Percentiles rank a stretch among this genome's conserved stretches.
Evolutionary conservation across 2,888 invertebrate genomes (phyloP).

Genomic region (Erynnis tages): DNA sequence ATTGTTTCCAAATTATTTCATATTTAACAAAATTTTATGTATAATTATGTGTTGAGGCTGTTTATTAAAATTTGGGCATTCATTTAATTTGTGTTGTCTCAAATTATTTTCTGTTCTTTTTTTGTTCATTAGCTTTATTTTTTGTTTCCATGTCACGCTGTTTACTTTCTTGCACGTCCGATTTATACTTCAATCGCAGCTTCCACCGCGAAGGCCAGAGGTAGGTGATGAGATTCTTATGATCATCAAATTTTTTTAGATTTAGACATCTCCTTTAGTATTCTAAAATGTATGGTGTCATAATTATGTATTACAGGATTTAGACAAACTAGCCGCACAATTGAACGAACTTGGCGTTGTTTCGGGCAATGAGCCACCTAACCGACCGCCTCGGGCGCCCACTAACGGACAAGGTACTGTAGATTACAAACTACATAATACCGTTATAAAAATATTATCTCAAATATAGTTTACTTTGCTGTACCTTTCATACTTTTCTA

Average conservation of each 20-base stretch:
- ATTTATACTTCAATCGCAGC: slow-evolving; percentile 79
- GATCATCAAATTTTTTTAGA: background rate
- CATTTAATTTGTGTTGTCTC: background rate
- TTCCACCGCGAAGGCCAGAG: slow-evolving; percentile 95
- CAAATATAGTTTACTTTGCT: too few species aligned
- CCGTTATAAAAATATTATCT: too few species aligned
- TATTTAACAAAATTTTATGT: too few species aligned
- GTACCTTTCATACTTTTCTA: too few species aligned
- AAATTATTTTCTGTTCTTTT: slow-evolving; percentile 26
- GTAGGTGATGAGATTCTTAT: slow-evolving; percentile 81
- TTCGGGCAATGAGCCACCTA: slow-evolving; percentile 86
- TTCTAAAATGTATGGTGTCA: too few species aligned
- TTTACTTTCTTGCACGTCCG: slow-evolving; percentile 75
- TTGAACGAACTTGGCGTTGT: slow-evolving; percentile 95
- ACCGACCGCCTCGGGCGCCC: slow-evolving; percentile 70
- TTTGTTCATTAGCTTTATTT: slow-evolving; percentile 67
- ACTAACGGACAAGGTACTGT: slow-evolving; percentile 71
- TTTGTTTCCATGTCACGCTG: slow-evolving; percentile 79
- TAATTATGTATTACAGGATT: slow-evolving; percentile 87
- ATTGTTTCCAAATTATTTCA: too few species aligned
- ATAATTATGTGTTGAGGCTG: too few species aligned
- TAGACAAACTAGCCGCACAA: slow-evolving; percentile 98
- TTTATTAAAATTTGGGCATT: background rate
- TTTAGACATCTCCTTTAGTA: too few species aligned
- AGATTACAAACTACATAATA: background rate